These are phyloP conservation scores for Tenodera sinensis DNA, from an alignment of 2,888 invertebrate genomes.

Conservation along the genomic window DNA sequence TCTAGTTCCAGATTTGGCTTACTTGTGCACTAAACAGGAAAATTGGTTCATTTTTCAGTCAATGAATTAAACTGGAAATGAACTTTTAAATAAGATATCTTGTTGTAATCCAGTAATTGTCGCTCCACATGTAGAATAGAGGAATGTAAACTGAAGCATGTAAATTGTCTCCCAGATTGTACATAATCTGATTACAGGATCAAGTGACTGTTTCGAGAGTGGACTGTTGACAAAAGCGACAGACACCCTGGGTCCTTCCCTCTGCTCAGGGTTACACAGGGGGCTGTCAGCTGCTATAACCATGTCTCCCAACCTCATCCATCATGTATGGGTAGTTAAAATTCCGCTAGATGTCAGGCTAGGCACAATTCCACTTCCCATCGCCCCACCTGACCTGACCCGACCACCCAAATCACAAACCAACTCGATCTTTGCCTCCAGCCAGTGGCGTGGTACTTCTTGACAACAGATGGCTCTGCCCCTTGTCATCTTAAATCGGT, in stretches of 20 bases:
- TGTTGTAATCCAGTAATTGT: no score
- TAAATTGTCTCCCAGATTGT: no score
- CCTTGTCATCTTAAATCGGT: no score
- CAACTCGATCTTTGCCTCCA: background rate
- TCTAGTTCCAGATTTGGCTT: no score
- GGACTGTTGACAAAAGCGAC: background rate
- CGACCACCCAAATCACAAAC: background rate
- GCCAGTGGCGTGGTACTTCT: background rate
- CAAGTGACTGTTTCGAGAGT: background rate
- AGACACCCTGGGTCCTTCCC: background rate
- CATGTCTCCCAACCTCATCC: conserved; percentile 3
- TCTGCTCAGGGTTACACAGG: background rate
- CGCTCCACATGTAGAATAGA: no score
- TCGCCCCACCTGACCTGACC: background rate
- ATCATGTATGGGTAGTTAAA: conserved; percentile 12
- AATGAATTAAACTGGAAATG: no score
- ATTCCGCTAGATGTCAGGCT: conserved; percentile 11
- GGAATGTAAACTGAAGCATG: no score
- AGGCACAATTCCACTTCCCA: background rate
- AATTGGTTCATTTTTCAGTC: no score
- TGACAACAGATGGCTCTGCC: background rate
- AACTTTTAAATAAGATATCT: no score
- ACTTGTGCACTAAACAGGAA: no score
- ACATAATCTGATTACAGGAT: no score
- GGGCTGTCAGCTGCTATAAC: background rate